Evolutionary conservation across 2,113 vertebrate genomes (phyloP).

Genomic region (Hippoglossus stenolepis): DNA sequence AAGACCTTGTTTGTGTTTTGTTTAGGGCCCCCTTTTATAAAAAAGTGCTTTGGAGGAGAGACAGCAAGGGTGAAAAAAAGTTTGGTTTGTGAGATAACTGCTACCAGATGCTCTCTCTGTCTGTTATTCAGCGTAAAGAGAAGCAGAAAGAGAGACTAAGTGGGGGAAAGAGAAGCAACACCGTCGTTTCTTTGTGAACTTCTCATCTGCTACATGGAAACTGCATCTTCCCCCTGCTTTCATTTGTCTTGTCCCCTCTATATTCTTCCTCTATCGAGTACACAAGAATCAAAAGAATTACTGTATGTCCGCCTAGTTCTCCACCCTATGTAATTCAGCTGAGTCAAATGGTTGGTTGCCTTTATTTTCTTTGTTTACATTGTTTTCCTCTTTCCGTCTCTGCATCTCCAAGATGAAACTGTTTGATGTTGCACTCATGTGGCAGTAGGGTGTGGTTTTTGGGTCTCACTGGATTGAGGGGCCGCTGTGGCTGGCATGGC

Average conservation of each 20-base stretch:
- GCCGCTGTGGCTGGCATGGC: slow-evolving; percentile 44
- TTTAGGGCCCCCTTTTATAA: slow-evolving; percentile 76
- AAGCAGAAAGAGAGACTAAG: slow-evolving; percentile 41
- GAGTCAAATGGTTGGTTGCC: neutral
- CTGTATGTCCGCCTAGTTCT: neutral
- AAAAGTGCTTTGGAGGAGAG: slow-evolving; percentile 63
- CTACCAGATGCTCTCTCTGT: slow-evolving; percentile 83
- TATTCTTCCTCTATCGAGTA: neutral
- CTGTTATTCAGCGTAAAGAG: slow-evolving; percentile 65
- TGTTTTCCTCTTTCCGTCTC: slow-evolving; percentile 3
- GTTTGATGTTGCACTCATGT: slow-evolving; percentile 23
- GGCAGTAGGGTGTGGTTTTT: slow-evolving; percentile 42
- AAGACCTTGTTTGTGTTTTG: slow-evolving; percentile 82
- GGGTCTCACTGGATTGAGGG: slow-evolving; percentile 38
- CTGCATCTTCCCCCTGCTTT: slow-evolving; percentile 17
- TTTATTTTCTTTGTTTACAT: slow-evolving; percentile 20
- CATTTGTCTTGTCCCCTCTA: neutral
- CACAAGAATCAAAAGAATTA: neutral
- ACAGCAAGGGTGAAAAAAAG: slow-evolving; percentile 71
- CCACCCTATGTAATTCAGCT: neutral
- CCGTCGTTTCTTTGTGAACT: slow-evolving; percentile 75
- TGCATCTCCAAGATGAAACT: slow-evolving; percentile 7
- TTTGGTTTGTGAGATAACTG: slow-evolving; percentile 82
- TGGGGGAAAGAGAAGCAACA: slow-evolving; percentile 50
- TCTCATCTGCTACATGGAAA: slow-evolving; percentile 61